Base-by-base conservation (phyloP, 2,888 invertebrate species). In the Tachina grossa region DNA sequence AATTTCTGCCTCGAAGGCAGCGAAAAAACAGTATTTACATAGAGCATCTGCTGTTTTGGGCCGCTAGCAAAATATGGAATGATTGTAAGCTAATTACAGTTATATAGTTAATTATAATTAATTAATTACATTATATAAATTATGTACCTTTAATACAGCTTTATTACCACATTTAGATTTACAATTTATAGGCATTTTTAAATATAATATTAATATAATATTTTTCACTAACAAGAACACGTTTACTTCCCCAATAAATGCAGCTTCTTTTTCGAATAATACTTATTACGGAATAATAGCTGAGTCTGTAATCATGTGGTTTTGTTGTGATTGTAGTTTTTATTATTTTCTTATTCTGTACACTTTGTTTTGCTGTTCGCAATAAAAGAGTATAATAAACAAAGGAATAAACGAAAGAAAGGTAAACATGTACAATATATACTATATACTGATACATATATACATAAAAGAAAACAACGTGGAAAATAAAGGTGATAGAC, bases 1-100 rank as follows among this genome's bases (percentile, higher is more conserved):
- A 86, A 99, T 95, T 94, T 99, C 99, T 74, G 96, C 95, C 93
- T 99, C 99, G 92, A 99, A 99, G 0, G 97, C 97, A 91, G 94
- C 95, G 91, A 96, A 98, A 91, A 99, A 99, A 92, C 99, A 99
- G 89, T 97, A 96, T 92, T 97, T 98, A 91, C 99, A 99, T 31
- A 99, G 93, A 0, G 97, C 95, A 93, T 98, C 97, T 0, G 97
- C 97, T 9, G 97, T 97, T 94, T 98, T 98, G 0, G 97, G 97
- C 14, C 97, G 94, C 97, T 97, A 92, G 75, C 74, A 39, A 45
- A 51, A 49, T 31, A 31, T 31, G 6, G 31, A 31, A 31, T 31
- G 31, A 31, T 31, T 5, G 31, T 31, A 31, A 31, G 31, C 31
- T 31, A 1, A 65, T 49, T 53, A 1, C 6, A n/a, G n/a, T n/a